A percentile compares a stretch with the other conserved stretches of the same genome.
Conservation (phyloP, 2,113 vertebrate species). For the Brachypteracias leptosomus region DNA sequence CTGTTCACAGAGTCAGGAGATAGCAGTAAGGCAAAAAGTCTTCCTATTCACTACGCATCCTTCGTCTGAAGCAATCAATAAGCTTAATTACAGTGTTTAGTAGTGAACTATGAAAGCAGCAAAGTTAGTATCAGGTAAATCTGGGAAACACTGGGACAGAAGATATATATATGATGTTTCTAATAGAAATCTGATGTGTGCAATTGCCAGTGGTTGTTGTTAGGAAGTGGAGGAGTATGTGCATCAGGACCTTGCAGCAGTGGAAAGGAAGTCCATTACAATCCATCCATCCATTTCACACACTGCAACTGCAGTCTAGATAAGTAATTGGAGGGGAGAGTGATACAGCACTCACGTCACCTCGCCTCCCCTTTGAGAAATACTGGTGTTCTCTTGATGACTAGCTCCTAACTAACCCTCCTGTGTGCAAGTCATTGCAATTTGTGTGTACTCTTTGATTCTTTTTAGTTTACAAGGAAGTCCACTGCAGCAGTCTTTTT, state of each 20-base stretch:
- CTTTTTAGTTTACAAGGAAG: neutral
- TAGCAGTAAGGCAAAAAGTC: neutral
- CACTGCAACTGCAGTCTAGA: neutral
- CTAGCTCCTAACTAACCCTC: neutral
- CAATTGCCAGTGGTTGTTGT: neutral
- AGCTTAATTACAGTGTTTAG: slow-evolving; percentile 37
- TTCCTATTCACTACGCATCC: neutral
- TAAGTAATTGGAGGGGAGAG: neutral
- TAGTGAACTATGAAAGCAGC: neutral
- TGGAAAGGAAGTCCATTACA: neutral
- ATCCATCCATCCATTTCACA: neutral
- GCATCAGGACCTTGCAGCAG: neutral
- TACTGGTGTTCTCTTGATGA: neutral
- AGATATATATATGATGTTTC: neutral
- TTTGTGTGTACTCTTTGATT: fast-evolving
- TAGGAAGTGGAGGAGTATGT: neutral
- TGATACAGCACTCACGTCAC: fast-evolving
- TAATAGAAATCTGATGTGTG: neutral
- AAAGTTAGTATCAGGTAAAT: neutral
- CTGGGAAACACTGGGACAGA: neutral
- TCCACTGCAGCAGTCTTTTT: neutral
- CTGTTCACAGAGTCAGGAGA: neutral
- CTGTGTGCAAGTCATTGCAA: neutral
- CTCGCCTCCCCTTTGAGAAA: neutral
- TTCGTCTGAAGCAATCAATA: slow-evolving; percentile 23